These are phyloP conservation scores for Elegia similella DNA, from an alignment of 2,888 invertebrate species.

Conservation along the genomic window DNA sequence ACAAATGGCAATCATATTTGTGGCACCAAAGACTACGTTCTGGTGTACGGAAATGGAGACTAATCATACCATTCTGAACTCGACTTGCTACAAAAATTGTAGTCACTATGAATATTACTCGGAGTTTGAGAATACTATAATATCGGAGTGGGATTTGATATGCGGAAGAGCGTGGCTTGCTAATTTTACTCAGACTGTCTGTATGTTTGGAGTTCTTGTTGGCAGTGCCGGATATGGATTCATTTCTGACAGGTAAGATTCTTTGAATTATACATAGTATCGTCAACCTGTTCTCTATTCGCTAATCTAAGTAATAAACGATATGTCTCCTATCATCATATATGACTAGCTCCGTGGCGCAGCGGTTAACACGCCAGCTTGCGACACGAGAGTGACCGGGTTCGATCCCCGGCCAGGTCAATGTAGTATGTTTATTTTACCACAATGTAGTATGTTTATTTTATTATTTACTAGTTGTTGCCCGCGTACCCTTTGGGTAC, in stretches of 20 bases:
- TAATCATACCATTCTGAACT: slow-evolving; percentile 50
- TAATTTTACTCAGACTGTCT: slow-evolving; percentile 84
- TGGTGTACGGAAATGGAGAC: slow-evolving; percentile 55
- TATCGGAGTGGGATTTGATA: slow-evolving; percentile 86
- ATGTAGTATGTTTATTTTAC: too few relatives aligned
- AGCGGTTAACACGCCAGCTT: too few relatives aligned
- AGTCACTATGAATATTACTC: slow-evolving; percentile 77
- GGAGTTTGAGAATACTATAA: slow-evolving; percentile 84
- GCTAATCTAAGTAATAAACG: too few relatives aligned
- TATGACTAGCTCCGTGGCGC: too few relatives aligned
- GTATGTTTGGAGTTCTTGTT: slow-evolving; percentile 86
- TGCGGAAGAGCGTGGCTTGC: slow-evolving; percentile 83
- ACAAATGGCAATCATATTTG: slow-evolving; percentile 85
- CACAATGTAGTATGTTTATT: too few relatives aligned
- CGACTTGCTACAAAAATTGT: slow-evolving; percentile 76
- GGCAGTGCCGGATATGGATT: slow-evolving; percentile 86
- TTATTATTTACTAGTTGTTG: too few relatives aligned
- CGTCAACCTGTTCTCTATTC: too few relatives aligned
- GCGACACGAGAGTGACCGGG: too few relatives aligned
- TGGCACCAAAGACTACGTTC: slow-evolving; percentile 82
- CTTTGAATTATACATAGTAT: background rate
- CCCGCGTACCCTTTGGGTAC: too few relatives aligned
- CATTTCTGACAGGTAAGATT: slow-evolving; percentile 84
- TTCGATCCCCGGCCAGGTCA: too few relatives aligned
- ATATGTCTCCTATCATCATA: too few relatives aligned